Percentiles rank a stretch among this genome's conserved stretches.
Evolutionary conservation across 2,797 vertebrate genomes (phyloP).

Genomic region (Sebastes iracundus): DNA sequence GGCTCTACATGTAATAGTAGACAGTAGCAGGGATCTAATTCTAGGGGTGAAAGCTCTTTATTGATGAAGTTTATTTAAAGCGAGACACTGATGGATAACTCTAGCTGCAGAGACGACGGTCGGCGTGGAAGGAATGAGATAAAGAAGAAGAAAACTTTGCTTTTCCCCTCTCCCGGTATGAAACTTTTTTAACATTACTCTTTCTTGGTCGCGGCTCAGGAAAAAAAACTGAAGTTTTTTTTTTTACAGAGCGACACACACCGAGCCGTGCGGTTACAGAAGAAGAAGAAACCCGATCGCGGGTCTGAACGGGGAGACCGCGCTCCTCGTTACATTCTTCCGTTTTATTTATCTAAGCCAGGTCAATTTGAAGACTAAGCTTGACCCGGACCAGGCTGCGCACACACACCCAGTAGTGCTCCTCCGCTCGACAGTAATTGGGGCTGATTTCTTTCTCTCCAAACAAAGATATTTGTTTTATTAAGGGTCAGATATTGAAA

Average conservation of each 20-base stretch:
- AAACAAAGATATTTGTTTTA: conserved; percentile 87
- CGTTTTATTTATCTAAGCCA: conserved; percentile 69
- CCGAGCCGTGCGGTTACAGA: conserved; percentile 29
- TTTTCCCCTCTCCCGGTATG: background rate
- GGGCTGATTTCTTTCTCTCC: conserved; percentile 78
- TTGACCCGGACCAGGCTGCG: conserved; percentile 61
- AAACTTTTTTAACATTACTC: conserved; percentile 20
- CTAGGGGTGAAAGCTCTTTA: background rate
- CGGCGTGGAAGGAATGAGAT: conserved; percentile 26
- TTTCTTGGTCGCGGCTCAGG: conserved; percentile 8
- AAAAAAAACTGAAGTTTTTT: conserved; percentile 22
- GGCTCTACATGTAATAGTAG: background rate
- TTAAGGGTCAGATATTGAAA: conserved; percentile 84
- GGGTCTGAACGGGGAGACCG: conserved; percentile 36
- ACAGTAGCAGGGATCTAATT: conserved; percentile 19
- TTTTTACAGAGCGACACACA: conserved; percentile 26
- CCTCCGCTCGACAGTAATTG: conserved; percentile 56
- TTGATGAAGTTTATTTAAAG: conserved; percentile 45
- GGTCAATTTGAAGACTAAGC: conserved; percentile 64
- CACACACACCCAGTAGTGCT: conserved; percentile 45
- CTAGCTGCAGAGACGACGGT: background rate
- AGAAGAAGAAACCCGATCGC: conserved; percentile 54
- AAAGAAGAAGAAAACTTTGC: background rate
- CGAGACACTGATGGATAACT: conserved; percentile 46
- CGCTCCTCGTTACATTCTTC: conserved; percentile 57